Evolutionary conservation across 2,888 invertebrate genomes (phyloP).

Genomic region (Drosophila macrothrix): DNA sequence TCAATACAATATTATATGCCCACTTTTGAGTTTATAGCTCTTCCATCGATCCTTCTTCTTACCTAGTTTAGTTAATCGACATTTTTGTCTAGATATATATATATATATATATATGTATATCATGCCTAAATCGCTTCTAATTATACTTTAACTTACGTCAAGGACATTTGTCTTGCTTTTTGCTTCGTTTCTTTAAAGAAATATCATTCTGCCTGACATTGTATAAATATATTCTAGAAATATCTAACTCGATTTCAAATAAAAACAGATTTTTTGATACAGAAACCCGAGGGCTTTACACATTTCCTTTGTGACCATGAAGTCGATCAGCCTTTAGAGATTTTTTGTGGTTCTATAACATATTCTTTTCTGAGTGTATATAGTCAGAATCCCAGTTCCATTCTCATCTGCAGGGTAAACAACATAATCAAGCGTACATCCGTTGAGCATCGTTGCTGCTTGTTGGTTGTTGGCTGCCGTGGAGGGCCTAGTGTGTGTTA

Average conservation of each 20-base stretch:
- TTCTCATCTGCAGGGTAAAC: constrained; percentile 52
- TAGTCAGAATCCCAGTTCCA: constrained; percentile 21
- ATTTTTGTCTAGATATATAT: background rate
- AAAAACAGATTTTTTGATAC: background rate
- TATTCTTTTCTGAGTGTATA: background rate
- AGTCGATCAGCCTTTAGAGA: background rate
- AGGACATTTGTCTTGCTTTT: background rate
- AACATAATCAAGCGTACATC: constrained; percentile 80
- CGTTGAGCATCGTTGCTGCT: constrained; percentile 23
- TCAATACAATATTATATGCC: background rate
- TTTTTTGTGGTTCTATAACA: background rate
- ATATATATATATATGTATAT: background rate
- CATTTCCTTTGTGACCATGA: background rate
- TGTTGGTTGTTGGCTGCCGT: background rate
- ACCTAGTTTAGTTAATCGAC: rapidly evolving
- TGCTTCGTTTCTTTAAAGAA: background rate
- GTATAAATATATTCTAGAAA: background rate
- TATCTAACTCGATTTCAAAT: background rate
- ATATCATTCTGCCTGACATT: background rate
- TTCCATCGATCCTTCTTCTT: background rate
- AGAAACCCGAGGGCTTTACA: background rate
- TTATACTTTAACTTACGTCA: too few relatives aligned
- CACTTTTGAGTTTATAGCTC: background rate
- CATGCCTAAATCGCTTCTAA: background rate
- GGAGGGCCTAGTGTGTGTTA: constrained; percentile 47